Evolutionary conservation across 2,797 vertebrate genomes (phyloP).

Genomic region (Anas bernieri): DNA sequence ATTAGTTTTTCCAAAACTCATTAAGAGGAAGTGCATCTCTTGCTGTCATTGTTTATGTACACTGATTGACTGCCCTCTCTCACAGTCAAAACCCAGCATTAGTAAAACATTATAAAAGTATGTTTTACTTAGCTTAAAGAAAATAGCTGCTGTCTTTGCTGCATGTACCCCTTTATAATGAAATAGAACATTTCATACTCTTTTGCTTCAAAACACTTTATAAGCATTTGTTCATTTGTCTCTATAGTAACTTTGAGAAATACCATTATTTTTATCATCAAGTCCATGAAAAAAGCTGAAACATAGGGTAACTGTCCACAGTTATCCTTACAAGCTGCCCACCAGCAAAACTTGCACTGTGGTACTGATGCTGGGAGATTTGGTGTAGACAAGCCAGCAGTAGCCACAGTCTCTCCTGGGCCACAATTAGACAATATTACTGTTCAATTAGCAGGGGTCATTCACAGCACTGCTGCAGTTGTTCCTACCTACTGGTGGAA

Average conservation of each 20-base stretch:
- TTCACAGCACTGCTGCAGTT: background rate
- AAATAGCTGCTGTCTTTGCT: background rate
- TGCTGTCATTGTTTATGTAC: background rate
- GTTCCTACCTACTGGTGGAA: background rate
- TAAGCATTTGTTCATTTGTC: background rate
- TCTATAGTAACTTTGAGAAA: background rate
- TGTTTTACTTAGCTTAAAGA: background rate
- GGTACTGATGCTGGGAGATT: background rate
- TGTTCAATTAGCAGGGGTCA: background rate
- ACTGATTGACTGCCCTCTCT: background rate
- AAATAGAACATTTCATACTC: background rate
- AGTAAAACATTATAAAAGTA: background rate
- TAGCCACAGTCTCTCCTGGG: background rate
- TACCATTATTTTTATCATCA: fast-evolving
- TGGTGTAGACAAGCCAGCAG: background rate
- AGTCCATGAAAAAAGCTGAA: background rate
- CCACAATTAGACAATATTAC: fast-evolving
- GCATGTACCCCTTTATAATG: background rate
- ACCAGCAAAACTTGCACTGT: background rate
- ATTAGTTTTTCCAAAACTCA: conserved; percentile 29
- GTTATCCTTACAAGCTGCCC: background rate
- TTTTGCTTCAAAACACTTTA: background rate
- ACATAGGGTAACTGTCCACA: background rate
- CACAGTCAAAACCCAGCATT: background rate
- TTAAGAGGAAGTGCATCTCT: background rate